These are phyloP conservation scores for Drosophila barbarae DNA, from an alignment of 2,888 invertebrate genomes.

Conservation along the genomic window DNA sequence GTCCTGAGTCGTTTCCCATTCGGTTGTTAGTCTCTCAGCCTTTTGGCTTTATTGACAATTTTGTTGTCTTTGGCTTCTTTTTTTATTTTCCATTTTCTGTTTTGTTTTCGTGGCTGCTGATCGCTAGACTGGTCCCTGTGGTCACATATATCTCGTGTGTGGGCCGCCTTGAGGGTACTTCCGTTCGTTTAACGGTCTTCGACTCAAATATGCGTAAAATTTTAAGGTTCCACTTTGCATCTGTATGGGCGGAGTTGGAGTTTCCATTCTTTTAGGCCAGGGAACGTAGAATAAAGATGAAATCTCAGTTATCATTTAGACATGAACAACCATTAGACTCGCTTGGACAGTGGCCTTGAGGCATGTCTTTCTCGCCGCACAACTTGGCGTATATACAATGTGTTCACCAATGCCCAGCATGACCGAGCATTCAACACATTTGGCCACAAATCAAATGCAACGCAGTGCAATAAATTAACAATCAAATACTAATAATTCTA, in stretches of 20 bases:
- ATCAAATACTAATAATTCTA: constrained; percentile 68
- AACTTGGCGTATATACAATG: constrained; percentile 38
- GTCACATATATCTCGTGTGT: constrained; percentile 47
- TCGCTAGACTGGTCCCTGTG: constrained; percentile 25
- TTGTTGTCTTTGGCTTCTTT: constrained; percentile 61
- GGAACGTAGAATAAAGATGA: constrained; percentile 1
- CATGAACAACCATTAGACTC: constrained; percentile 5
- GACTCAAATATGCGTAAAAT: constrained; percentile 52
- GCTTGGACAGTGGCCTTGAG: constrained; percentile 46
- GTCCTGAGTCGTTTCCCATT: constrained; percentile 36
- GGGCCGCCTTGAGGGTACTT: constrained; percentile 66
- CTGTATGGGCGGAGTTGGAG: constrained; percentile 23
- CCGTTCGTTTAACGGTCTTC: constrained; percentile 63
- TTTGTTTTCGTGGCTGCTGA: constrained; percentile 34
- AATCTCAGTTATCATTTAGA: not conserved
- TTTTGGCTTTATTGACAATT: constrained; percentile 63
- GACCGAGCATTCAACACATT: constrained; percentile 33
- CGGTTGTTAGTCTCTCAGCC: constrained; percentile 22
- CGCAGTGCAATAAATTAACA: constrained; percentile 63
- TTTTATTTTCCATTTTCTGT: constrained; percentile 70
- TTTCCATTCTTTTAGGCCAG: constrained; percentile 1
- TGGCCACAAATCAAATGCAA: constrained; percentile 42
- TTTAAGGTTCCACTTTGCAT: constrained; percentile 23
- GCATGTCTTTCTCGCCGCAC: constrained; percentile 12
- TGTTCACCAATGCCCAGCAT: constrained; percentile 10